Percentiles rank a stretch among this genome's conserved stretches.
phyloP scores from a whole-genome alignment of 2,113 vertebrate genomes.

The Engraulis encrasicolus region DNA sequence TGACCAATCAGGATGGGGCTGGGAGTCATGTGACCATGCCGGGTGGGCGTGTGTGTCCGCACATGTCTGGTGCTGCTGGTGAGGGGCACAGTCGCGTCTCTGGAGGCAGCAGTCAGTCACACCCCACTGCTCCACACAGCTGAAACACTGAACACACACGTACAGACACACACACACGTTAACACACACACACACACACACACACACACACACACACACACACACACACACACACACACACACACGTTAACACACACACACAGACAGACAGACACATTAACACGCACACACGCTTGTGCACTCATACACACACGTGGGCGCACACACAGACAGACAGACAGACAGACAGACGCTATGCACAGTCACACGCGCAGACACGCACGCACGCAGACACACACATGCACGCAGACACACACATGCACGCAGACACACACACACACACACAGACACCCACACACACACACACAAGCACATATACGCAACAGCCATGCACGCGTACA shows the following conservation, averaged over 20 bases:
- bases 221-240: constrained; percentile 22
- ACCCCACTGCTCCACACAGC: constrained; percentile 23
- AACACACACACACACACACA: constrained; percentile 42
- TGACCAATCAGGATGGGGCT: constrained; percentile 14
- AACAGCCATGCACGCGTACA: too few species aligned
- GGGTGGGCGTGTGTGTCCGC: neutral
- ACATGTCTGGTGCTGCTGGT: constrained; percentile 28
- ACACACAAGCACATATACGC: constrained; percentile 32
- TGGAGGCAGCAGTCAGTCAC: neutral
- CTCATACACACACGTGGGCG: constrained; percentile 25
- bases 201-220: constrained; percentile 45
- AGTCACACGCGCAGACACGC: constrained; percentile 31
- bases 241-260: too few species aligned
- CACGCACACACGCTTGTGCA: constrained; percentile 23
- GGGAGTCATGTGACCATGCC: constrained; percentile 40
- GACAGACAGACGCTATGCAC: too few species aligned
- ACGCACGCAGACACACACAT: constrained; percentile 33
- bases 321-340: constrained; percentile 35
- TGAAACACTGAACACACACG: constrained; percentile 43
- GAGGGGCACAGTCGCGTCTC: neutral
- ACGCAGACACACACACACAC: constrained; percentile 11
- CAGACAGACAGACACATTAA: too few species aligned
- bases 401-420: constrained; percentile 41
- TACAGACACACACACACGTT: constrained; percentile 44
- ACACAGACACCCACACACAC: constrained; percentile 38